A percentile compares a stretch with the other conserved stretches of the same genome.
phyloP scores from a whole-genome alignment of 2,888 invertebrate genomes.

The Apocheima hispidaria region DNA sequence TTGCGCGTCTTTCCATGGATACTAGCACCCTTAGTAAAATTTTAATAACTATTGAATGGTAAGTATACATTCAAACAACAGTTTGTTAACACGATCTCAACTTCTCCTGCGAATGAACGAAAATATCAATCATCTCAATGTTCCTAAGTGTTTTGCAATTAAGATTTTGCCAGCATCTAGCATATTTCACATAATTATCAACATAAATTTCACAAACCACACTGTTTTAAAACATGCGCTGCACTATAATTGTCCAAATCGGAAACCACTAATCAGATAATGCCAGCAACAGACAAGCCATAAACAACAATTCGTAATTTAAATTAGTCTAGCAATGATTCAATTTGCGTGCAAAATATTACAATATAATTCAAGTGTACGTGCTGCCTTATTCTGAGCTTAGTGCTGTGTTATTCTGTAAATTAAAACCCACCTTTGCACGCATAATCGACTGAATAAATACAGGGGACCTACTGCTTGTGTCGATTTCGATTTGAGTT shows the following conservation, averaged over 20 bases:
- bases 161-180: too few relatives aligned
- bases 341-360: constrained; percentile 43
- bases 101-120: too few relatives aligned
- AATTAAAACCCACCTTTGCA: constrained; percentile 73
- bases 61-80: too few relatives aligned
- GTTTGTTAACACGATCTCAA: too few relatives aligned
- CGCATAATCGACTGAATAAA: constrained; percentile 74
- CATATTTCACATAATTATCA: too few relatives aligned
- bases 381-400: constrained; percentile 49
- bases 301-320: constrained; percentile 41
- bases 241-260: constrained; percentile 11
- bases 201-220: too few relatives aligned
- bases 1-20: too few relatives aligned
- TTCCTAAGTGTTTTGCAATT: too few relatives aligned
- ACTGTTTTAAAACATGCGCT: background rate
- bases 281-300: constrained; percentile 19
- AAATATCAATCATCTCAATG: too few relatives aligned
- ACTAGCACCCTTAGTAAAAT: too few relatives aligned
- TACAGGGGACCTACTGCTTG: constrained; percentile 50
- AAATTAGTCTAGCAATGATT: constrained; percentile 42
- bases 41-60: too few relatives aligned
- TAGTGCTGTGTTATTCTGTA: constrained; percentile 65
- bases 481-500: constrained; percentile 44
- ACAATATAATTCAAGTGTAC: constrained; percentile 43
- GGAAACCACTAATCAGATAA: constrained; percentile 22